phyloP scores from a whole-genome alignment of 2,797 vertebrate species.

The Gadopsis marmoratus region DNA sequence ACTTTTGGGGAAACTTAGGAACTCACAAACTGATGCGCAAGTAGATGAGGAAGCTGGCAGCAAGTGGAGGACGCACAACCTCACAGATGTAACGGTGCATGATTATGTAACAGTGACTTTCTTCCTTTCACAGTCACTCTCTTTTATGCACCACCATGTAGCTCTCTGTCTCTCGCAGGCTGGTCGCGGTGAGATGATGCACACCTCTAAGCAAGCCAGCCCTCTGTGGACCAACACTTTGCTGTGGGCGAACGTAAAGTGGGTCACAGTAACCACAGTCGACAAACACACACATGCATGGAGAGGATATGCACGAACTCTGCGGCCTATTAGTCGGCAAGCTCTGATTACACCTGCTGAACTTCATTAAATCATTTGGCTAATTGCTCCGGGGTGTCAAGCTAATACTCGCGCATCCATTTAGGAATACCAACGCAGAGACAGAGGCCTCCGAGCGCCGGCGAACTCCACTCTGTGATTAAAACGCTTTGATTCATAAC shows the following conservation, averaged over 20 bases:
- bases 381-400: constrained; percentile 40
- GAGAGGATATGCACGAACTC: not conserved
- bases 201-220: constrained; percentile 15
- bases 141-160: constrained; percentile 31
- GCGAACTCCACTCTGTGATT: constrained; percentile 49
- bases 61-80: constrained; percentile 15
- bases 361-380: constrained; percentile 46
- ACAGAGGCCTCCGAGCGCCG: constrained; percentile 10
- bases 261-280: constrained; percentile 37
- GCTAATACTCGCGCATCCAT: constrained; percentile 51
- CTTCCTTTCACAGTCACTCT: constrained; percentile 15
- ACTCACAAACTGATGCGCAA: constrained; percentile 18
- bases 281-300: constrained; percentile 14
- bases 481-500: constrained; percentile 48
- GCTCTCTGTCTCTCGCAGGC: constrained; percentile 6
- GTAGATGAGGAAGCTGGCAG: not conserved
- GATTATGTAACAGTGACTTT: constrained; percentile 42
- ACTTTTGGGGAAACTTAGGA: constrained; percentile 29
- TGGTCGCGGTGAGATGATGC: constrained; percentile 37
- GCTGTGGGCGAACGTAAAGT: constrained; percentile 27
- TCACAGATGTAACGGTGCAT: constrained; percentile 19
- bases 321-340: constrained; percentile 23
- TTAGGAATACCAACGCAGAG: constrained; percentile 23
- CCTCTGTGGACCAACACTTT: constrained; percentile 22
- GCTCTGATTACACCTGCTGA: constrained; percentile 26